These are phyloP conservation scores for Marasmarcha lunaedactyla DNA, from an alignment of 2,888 invertebrate species.

Conservation along the genomic window DNA sequence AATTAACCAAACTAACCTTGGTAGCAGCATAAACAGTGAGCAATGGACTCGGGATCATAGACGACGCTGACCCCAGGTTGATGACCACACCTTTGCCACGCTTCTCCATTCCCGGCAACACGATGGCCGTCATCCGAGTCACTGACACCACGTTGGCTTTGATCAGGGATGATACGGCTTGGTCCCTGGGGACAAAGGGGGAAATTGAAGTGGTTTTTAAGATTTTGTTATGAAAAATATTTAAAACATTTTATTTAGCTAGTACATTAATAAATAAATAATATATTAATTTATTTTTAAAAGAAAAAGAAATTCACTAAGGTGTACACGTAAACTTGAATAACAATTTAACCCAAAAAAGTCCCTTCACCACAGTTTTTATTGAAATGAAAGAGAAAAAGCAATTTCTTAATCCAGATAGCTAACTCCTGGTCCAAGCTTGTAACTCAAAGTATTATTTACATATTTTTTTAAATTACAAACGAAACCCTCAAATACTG, in stretches of 20 bases:
- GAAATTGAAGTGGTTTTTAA: not conserved
- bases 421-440: too few relatives aligned
- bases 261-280: too few relatives aligned
- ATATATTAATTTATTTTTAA: too few relatives aligned
- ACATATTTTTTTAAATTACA: too few relatives aligned
- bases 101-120: conserved; percentile 87
- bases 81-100: conserved; percentile 86
- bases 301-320: too few relatives aligned
- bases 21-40: conserved; percentile 89
- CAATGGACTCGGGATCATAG: conserved; percentile 83
- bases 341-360: too few relatives aligned
- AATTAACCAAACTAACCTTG: conserved; percentile 77
- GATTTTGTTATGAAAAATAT: not conserved
- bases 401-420: too few relatives aligned
- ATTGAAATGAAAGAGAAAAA: too few relatives aligned
- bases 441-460: too few relatives aligned
- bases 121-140: conserved; percentile 85
- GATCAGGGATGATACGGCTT: conserved; percentile 74
- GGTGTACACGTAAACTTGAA: too few relatives aligned
- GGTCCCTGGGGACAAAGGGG: conserved; percentile 52
- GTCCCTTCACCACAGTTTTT: too few relatives aligned
- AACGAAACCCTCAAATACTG: too few relatives aligned
- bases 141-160: conserved; percentile 84
- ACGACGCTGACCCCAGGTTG: conserved; percentile 89
- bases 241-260: not conserved